Evolutionary conservation across 1,140 invertebrate species (phyloP), one percentile per base, ranked within the genome.

Genomic region (Conus betulinus): DNA sequence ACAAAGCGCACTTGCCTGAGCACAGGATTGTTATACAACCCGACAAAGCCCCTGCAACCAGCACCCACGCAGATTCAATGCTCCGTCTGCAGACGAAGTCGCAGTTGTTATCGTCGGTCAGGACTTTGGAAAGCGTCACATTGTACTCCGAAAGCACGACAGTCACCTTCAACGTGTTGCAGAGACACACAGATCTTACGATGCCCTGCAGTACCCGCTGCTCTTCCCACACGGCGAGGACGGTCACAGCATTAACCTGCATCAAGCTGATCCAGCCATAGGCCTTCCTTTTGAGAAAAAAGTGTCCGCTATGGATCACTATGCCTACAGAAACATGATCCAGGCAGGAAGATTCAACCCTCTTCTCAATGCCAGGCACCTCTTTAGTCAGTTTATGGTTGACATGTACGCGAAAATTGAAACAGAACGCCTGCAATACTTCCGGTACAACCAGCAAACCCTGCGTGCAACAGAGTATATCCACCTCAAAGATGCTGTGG

Each of bases 331-430:
- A 76, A 53, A 90, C 23, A 87, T 89, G 88, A 74, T n/a, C 67
- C 63, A 27, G 90, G 60, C 17, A 39, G 82, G 39, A 39, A 13
- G 3, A 1, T 23, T 87, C 74, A 93, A 93, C 89, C 74, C 88
- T 78, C 93, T 95, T 23, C 90, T 95, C 71, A 90, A 91, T 90
- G 71, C 20, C 11, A 57, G 67, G 67, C 90, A 92, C 83, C 89
- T 96, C 78, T 95, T 94, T 90, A 92, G 95, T 88, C 93, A 95
- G 90, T 95, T 91, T 91, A 87, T 93, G 81, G 95, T 95, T 78
- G 95, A 94, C 91, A 95, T 95, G 93, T 96, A 93, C 93, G 94
- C 90, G 5, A 95, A 95, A 90, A 93, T 92, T 51, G 92, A 95
- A 90, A 91, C 92, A 51, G 89, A 93, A 71, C 89, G 93, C 74